A percentile compares a stretch with the other conserved stretches of the same genome.
phyloP scores from a whole-genome alignment of 2,888 invertebrate genomes.

The Trachelus stipa region DNA sequence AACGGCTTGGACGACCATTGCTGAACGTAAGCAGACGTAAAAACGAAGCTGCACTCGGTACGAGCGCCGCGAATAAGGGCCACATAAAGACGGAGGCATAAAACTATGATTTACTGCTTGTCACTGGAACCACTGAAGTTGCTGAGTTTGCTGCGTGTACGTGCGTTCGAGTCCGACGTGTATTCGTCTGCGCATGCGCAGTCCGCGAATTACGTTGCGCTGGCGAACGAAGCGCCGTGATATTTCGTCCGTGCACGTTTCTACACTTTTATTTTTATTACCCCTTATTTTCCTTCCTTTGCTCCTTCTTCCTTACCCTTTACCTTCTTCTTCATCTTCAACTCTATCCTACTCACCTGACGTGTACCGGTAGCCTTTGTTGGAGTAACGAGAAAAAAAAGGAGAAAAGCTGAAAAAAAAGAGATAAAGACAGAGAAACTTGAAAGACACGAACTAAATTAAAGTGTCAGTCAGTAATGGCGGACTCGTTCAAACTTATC shows the following conservation, averaged over 20 bases:
- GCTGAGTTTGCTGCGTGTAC: background rate
- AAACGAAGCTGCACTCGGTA: conserved; percentile 42
- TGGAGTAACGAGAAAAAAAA: too few species aligned
- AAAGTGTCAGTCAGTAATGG: too few species aligned
- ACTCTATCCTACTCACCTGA: too few species aligned
- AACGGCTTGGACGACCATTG: background rate
- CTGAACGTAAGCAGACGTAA: conserved; percentile 42
- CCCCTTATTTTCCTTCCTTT: conserved; percentile 27
- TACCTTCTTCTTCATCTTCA: conserved; percentile 7
- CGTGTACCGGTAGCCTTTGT: too few species aligned
- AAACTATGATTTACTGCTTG: conserved; percentile 65
- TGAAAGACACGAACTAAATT: too few species aligned
- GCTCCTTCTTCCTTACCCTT: conserved; percentile 7
- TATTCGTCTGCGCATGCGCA: conserved; percentile 8
- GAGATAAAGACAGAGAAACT: too few species aligned
- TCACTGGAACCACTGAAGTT: conserved; percentile 42
- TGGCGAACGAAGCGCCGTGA: conserved; percentile 7
- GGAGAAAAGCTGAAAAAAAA: too few species aligned
- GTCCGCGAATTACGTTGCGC: background rate
- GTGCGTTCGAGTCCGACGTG: background rate
- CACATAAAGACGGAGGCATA: conserved; percentile 57
- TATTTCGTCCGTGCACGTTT: conserved; percentile 21
- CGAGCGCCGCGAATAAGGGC: conserved; percentile 49
- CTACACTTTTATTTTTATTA: conserved; percentile 23
- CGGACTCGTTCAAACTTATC: too few species aligned